Conservation (phyloP, 2,113 vertebrate species). For the Pelmatolapia mariae region DNA sequence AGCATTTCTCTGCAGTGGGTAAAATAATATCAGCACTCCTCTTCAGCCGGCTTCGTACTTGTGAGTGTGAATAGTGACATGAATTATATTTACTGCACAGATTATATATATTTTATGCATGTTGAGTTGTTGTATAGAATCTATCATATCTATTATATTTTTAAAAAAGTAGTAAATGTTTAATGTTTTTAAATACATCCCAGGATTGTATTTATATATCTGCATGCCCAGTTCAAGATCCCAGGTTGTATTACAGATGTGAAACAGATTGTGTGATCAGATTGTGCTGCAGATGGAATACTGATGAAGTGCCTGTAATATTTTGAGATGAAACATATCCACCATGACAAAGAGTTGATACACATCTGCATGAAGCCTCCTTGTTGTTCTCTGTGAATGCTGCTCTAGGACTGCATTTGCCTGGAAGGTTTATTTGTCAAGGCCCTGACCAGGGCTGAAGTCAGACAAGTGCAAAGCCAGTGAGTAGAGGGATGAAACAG, state of each 20-base stretch:
- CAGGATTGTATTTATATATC: neutral
- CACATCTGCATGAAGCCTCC: slow-evolving; percentile 53
- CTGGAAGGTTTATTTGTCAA: slow-evolving; percentile 1
- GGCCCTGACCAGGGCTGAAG: slow-evolving; percentile 25
- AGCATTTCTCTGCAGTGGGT: neutral
- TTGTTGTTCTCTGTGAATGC: slow-evolving; percentile 31
- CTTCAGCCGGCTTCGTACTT: neutral
- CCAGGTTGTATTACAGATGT: slow-evolving; percentile 2
- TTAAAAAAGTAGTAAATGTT: slow-evolving; percentile 14
- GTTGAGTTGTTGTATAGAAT: slow-evolving; percentile 45
- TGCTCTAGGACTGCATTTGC: slow-evolving; percentile 30
- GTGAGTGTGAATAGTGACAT: neutral
- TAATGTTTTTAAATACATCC: slow-evolving; percentile 2
- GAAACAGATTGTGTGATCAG: neutral
- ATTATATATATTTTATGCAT: slow-evolving; percentile 46
- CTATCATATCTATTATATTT: slow-evolving; percentile 43
- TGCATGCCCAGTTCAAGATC: slow-evolving; percentile 36
- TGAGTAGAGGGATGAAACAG: neutral
- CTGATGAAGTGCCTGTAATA: slow-evolving; percentile 64
- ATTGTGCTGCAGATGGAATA: slow-evolving; percentile 18
- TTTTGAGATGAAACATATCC: slow-evolving; percentile 20
- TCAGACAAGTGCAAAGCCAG: neutral
- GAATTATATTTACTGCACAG: slow-evolving; percentile 22
- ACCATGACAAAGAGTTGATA: neutral
- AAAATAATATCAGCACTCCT: neutral